Conservation (phyloP, 1,140 invertebrate species). For the Antheraea mylitta region DNA sequence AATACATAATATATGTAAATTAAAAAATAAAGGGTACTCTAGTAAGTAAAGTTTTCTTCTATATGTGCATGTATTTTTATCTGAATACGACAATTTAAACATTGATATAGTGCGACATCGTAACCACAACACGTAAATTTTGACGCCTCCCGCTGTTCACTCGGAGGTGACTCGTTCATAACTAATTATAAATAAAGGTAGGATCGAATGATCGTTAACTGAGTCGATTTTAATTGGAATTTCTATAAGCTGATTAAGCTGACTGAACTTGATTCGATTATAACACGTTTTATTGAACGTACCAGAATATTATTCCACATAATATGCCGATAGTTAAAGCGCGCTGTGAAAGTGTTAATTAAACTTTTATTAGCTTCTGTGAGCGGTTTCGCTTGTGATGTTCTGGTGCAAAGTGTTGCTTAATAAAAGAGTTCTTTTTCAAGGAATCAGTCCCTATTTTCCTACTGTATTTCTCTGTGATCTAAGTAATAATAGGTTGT, state of each 20-base stretch:
- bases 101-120: neutral
- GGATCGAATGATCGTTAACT: slow-evolving; percentile 9
- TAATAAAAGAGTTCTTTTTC: no score
- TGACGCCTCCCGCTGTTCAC: neutral
- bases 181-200: slow-evolving; percentile 16
- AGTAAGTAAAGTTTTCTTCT: neutral
- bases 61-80: neutral
- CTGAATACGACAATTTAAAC: neutral
- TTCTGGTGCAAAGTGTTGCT: no score
- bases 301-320: neutral
- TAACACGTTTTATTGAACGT: neutral
- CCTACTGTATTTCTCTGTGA: no score
- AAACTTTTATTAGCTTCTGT: neutral
- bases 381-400: no score
- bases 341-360: neutral
- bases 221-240: slow-evolving; percentile 28
- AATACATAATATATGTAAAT: no score
- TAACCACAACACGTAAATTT: neutral
- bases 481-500: no score
- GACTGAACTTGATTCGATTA: slow-evolving; percentile 2
- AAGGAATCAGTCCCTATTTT: no score
- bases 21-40: neutral
- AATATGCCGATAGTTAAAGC: neutral
- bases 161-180: slow-evolving; percentile 23
- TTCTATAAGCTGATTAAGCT: slow-evolving; percentile 23